Base-by-base conservation (phyloP, 2,113 vertebrate species). In the Nanorana parkeri region DNA sequence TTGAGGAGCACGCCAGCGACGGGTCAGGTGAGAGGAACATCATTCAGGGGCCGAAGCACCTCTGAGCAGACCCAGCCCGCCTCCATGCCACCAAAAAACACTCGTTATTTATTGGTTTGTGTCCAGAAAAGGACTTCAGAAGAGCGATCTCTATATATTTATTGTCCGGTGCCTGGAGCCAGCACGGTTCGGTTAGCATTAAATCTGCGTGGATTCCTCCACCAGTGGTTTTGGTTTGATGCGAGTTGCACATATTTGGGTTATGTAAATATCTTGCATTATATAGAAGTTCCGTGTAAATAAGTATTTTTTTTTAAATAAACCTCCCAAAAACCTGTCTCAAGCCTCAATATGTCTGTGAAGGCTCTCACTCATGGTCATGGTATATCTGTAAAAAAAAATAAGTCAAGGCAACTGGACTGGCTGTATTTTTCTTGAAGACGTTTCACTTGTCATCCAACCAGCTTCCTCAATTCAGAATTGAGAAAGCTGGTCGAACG, bases 21-120 rank as follows among this genome's bases (percentile, higher is more conserved):
- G 90, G 90, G 78, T 93, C 95, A 55, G 87, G 84, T 11, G 96
- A 97, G 85, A 88, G 91, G 0, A 94, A 91, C 19, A 95, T 95
- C 79, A 96, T 85, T 92, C 94, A 1, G 85, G 91, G 91, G 4
- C 5, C 87, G 90, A 3, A 88, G 89, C 85, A 87, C 85, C 26
- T 94, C 79, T 96, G 96, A 0, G 97, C 98, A 74, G 17, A 47
- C 28, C 60, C 68, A 26, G 26, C 26, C 19, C 26, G 4, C 52
- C 51, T 58, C 26, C 13, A 61, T 63, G 67, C 78, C 36, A 51
- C 75, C 60, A 17, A 28, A 26, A 29, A 60, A 23, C 7, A 17
- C 29, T 24, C 20, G 17, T 26, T 80, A 52, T 80, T 71, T 71
- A 80, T 80, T 73, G 23, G 5, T 73, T 81, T 73, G 36, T 65